Conservation (phyloP, 2,888 invertebrate species). For the Nezara viridula region DNA sequence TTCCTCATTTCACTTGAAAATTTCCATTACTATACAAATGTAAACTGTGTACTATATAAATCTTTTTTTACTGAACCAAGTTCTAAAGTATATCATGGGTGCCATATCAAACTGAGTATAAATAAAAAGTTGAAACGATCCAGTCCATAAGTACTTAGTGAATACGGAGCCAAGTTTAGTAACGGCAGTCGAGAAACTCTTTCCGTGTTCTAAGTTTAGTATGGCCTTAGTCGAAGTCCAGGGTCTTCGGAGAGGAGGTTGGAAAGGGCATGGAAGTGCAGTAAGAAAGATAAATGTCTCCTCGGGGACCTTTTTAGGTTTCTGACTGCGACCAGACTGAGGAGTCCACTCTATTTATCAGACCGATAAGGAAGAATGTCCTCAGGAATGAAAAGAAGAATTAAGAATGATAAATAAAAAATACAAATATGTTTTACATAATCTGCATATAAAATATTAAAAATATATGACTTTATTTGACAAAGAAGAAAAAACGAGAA, state of each 20-base stretch:
- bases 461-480: no score
- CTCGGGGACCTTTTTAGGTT: neutral
- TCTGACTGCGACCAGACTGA: neutral
- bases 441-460: no score
- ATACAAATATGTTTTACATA: no score
- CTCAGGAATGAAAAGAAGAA: neutral
- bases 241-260: neutral
- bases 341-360: neutral
- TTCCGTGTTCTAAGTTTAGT: neutral
- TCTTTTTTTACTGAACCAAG: neutral
- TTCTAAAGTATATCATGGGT: neutral
- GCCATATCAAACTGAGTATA: neutral
- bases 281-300: slow-evolving; percentile 30
- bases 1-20: no score
- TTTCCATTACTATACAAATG: no score
- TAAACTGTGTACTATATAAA: no score
- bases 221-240: neutral
- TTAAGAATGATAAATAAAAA: no score
- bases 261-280: neutral
- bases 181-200: neutral
- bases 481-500: no score
- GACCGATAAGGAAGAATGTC: neutral
- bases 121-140: neutral
- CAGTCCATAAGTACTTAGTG: neutral
- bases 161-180: neutral